Percentiles rank a stretch among this genome's conserved stretches.
phyloP scores from a whole-genome alignment of 1,140 invertebrate genomes.

The Branchinecta lindahli region DNA sequence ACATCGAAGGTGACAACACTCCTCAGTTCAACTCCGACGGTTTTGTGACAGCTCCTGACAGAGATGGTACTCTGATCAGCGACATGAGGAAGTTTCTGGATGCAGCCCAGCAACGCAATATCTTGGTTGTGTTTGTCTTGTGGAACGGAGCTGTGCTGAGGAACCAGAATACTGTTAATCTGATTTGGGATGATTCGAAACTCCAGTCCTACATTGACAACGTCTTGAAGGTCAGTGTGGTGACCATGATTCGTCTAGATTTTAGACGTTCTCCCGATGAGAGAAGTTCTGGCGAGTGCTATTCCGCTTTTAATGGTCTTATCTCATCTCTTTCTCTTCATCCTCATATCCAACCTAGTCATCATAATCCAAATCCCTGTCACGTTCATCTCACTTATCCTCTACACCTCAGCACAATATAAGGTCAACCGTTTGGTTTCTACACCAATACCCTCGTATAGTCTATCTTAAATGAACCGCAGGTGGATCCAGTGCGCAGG shows the following conservation, averaged over 20 bases:
- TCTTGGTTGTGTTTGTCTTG: conserved; percentile 31
- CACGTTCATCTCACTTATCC: no score
- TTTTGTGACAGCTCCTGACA: conserved; percentile 23
- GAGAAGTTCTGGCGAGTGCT: no score
- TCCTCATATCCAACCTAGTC: no score
- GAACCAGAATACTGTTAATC: conserved; percentile 28
- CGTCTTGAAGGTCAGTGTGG: conserved; percentile 27
- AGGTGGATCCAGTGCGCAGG: no score
- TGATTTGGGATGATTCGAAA: conserved; percentile 31
- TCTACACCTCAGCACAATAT: no score
- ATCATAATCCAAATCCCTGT: no score
- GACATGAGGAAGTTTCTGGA: conserved; percentile 24
- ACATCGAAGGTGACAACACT: conserved; percentile 32
- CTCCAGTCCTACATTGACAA: conserved; percentile 32
- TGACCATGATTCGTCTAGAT: not conserved
- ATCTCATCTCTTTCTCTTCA: no score
- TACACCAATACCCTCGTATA: no score
- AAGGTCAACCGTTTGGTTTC: no score
- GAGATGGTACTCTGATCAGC: conserved; percentile 21
- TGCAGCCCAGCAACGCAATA: conserved; percentile 26
- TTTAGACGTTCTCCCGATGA: no score
- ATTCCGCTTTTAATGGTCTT: no score
- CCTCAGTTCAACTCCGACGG: conserved; percentile 24
- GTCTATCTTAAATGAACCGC: no score
- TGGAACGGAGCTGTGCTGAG: conserved; percentile 33